phyloP scores from a whole-genome alignment of 2,888 invertebrate genomes.

The Harpagoxenus sublaevis region DNA sequence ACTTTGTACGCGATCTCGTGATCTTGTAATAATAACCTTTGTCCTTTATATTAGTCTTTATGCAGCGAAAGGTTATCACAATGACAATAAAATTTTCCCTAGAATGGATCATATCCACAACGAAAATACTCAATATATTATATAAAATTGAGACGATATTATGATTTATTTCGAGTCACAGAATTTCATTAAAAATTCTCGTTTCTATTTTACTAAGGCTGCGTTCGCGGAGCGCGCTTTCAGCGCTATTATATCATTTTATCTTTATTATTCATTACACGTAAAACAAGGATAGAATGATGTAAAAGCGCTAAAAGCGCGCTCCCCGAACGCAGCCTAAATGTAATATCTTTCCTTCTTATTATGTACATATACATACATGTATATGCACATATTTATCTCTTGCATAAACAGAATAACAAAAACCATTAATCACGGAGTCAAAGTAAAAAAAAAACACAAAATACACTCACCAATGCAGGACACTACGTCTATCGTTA shows the following conservation, averaged over 20 bases:
- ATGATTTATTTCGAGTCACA: background rate
- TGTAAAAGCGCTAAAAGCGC: too few relatives aligned
- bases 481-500: conserved; percentile 93
- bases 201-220: background rate
- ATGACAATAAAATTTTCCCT: background rate
- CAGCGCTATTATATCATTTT: too few relatives aligned
- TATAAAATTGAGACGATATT: conserved; percentile 9
- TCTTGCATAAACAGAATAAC: background rate
- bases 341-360: background rate
- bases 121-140: background rate
- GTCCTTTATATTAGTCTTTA: background rate
- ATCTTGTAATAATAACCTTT: background rate
- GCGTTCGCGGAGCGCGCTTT: too few relatives aligned
- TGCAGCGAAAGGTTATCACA: background rate
- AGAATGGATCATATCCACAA: background rate
- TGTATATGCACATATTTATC: background rate
- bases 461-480: conserved; percentile 89
- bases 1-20: background rate
- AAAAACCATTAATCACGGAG: background rate
- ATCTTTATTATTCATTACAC: too few relatives aligned
- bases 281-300: too few relatives aligned
- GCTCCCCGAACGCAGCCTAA: too few relatives aligned
- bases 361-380: too few relatives aligned
- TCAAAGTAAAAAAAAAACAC: background rate
- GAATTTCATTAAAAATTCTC: background rate